phyloP scores from a whole-genome alignment of 35 echinoderm and acorn worm genomes.

The Ptychodera flava region DNA sequence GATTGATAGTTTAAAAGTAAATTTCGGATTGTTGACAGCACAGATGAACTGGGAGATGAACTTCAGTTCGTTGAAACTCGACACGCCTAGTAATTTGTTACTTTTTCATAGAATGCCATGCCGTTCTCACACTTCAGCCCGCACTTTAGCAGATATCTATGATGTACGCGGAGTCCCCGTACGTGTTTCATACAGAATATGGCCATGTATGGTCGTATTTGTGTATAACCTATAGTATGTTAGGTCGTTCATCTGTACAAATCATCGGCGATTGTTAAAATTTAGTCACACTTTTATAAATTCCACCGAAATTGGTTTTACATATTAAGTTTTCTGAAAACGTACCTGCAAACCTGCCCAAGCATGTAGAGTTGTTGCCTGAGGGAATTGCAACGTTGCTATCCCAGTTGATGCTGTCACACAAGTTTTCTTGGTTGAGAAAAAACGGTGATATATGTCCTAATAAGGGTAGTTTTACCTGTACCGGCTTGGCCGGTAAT shows the following conservation, averaged over 20 bases:
- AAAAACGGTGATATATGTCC: not conserved
- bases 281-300: not conserved
- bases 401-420: not conserved
- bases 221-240: not conserved
- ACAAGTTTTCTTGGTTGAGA: not conserved
- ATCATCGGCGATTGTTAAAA: too few species aligned
- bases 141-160: not conserved
- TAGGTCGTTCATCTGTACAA: too few species aligned
- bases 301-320: not conserved
- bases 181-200: not conserved
- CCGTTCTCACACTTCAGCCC: too few species aligned
- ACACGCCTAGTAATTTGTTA: too few species aligned
- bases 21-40: too few species aligned
- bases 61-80: too few species aligned
- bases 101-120: too few species aligned
- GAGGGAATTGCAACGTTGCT: not conserved
- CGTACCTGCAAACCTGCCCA: not conserved
- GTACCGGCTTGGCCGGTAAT: not conserved
- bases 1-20: too few species aligned
- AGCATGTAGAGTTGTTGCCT: not conserved
- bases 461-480: not conserved
- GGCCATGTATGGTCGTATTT: not conserved
- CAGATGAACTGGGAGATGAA: too few species aligned
- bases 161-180: not conserved
- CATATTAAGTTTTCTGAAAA: not conserved